Base-by-base conservation (phyloP, 1,140 invertebrate genomes). In the Scaptodrosophila lebanonensis region DNA sequence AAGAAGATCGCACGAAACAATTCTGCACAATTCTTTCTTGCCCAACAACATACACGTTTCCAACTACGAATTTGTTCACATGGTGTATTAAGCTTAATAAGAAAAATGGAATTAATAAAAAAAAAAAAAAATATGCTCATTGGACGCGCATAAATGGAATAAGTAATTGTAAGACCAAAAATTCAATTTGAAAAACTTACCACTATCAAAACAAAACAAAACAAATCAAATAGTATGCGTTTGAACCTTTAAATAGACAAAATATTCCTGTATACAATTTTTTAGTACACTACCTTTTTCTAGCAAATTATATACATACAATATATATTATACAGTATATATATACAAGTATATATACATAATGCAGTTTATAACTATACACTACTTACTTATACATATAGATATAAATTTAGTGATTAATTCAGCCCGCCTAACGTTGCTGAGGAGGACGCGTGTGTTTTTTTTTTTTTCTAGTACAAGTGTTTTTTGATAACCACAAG, bases 391-490 rank as follows among this genome's bases (percentile, higher is more conserved):
- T n/a, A n/a, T n/a, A n/a, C n/a, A n/a, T 44, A 43, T 56, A 56
- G 32, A 77, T 33, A 58, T 64, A 57, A 72, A 77, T 67, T 79
- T 79, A 79, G 72, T 65, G 64, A 76, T 63, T 59, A 73, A 82
- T 59, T 69, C 56, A 69, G 65, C 75, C 73, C 73, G 73, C 73
- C 73, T 73, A 71, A 66, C 72, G 72, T 63, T 76, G 72, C 72
- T 77, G 72, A 76, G 54, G 48, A 67, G 58, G 62, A 59, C 39
- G 38, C 32, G 50, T 61, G 50, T 35, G 25, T 44, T 27, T 66
- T 59, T 11, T 66, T 43, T 50, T 49, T 62, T 53, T 53, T 53
- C 50, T 44, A 64, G 53, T 25, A 20, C n/a, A n/a, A n/a, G n/a
- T 22, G 16, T 50, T 53, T 44, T 48, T 52, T 50, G 38, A 38